Conservation (phyloP, 1,140 invertebrate species). For the Bradynema listronoti region DNA sequence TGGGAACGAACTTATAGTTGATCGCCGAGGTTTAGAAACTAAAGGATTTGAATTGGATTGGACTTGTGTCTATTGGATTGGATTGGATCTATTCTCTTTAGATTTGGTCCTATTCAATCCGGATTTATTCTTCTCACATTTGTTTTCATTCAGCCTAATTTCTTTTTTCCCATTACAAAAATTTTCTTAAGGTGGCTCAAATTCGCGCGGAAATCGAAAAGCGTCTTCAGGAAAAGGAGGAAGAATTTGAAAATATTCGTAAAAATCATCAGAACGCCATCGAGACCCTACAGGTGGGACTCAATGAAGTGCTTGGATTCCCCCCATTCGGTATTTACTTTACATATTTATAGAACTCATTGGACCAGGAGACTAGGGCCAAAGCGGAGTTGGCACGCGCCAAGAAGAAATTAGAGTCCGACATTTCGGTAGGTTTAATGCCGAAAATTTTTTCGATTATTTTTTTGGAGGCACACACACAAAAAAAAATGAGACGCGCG, state of each 20-base stretch:
- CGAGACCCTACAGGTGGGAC: conserved; percentile 82
- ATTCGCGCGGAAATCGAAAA: conserved; percentile 97
- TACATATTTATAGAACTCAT: conserved; percentile 80
- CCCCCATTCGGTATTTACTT: conserved; percentile 96
- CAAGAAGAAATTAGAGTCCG: conserved; percentile 98
- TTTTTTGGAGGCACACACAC: conserved; percentile 3
- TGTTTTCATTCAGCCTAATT: too few species aligned
- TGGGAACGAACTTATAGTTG: too few species aligned
- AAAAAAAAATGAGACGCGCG: conserved; percentile 11
- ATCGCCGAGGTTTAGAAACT: too few species aligned
- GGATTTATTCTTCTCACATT: too few species aligned
- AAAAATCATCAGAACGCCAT: conserved; percentile 98
- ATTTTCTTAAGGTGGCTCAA: conserved; percentile 71
- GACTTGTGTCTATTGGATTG: too few species aligned
- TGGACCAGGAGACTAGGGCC: conserved; percentile 96
- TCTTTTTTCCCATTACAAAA: neutral
- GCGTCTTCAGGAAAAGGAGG: conserved; percentile 97
- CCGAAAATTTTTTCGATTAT: conserved; percentile 1
- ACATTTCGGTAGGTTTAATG: conserved; percentile 69
- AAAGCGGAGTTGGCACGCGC: conserved; percentile 97
- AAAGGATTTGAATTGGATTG: too few species aligned
- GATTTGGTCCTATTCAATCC: too few species aligned
- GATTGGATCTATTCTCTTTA: too few species aligned
- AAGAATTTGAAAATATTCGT: conserved; percentile 99
- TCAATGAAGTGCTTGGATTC: conserved; percentile 25